Base-by-base conservation (phyloP, 37 sponge, comb jelly and placozoan genomes). In the Ephydatia muelleri region DNA sequence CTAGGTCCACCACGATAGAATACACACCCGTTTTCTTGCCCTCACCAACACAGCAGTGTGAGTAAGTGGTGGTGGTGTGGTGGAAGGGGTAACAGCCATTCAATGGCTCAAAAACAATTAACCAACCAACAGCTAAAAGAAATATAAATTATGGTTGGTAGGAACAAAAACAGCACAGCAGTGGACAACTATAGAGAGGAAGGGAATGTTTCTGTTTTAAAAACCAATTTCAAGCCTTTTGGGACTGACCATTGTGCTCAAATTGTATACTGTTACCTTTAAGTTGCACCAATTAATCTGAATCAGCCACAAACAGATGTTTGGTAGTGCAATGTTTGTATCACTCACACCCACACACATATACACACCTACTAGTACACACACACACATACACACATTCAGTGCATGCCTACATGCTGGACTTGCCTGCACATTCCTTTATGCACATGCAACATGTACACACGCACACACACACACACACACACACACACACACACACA, bases 381-480 rank as follows among this genome's bases (percentile, higher is more conserved):
- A n/a, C n/a, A n/a, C n/a, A n/a, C n/a, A n/a, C 74, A 5, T 3
- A n/a, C 25, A 19, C 23, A n/a, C 34, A 26, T n/a, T 23, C 4
- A 38, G n/a, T n/a, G n/a, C n/a, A n/a, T n/a, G n/a, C n/a, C n/a
- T n/a, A n/a, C n/a, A n/a, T n/a, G n/a, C n/a, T n/a, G n/a, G n/a
- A n/a, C n/a, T n/a, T n/a, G n/a, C n/a, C n/a, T n/a, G n/a, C n/a
- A 68, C 28, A 28, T 68, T 3, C n/a, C 69, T 8, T 5, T 28
- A 68, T 26, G 28, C 4, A 8, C 28, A 5, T 3, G 69, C 11
- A 26, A 68, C 28, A 8, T 68, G 69, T 37, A 14, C 72, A 71
- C 72, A 14, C 34, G 22, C 74, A 73, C 35, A 14, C 34, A n/a
- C 34, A 30, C 74, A 73, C 34, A 73, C 74, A n/a, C 74, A 73